These are phyloP conservation scores for Xenotilapia caudafasciata DNA, from an alignment of 2,113 vertebrate species.

Conservation along the genomic window DNA sequence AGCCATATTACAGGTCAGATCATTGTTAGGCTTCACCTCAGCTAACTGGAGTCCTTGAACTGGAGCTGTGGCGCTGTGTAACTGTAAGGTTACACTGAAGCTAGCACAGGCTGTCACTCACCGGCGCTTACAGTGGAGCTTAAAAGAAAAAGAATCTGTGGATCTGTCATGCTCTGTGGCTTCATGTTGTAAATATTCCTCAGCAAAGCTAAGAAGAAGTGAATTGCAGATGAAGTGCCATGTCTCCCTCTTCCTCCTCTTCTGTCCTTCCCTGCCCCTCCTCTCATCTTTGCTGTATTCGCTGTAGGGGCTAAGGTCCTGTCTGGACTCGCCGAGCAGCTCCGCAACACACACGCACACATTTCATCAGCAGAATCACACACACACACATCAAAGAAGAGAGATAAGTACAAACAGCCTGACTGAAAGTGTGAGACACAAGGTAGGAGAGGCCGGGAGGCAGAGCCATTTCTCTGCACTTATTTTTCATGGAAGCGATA, in stretches of 20 bases:
- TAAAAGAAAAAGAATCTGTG: not conserved
- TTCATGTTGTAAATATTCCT: not conserved
- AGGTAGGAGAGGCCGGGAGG: constrained; percentile 8
- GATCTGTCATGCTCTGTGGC: not conserved
- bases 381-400: constrained; percentile 25
- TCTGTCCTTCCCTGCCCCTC: not conserved
- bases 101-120: not conserved
- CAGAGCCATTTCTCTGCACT: constrained; percentile 5
- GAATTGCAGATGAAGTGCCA: not conserved
- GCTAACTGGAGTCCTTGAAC: not conserved
- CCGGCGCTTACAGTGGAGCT: not conserved
- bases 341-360: not conserved
- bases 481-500: not conserved
- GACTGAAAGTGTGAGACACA: constrained; percentile 21
- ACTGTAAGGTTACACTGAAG: not conserved
- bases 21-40: not conserved
- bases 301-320: constrained; percentile 11
- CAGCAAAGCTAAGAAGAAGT: not conserved
- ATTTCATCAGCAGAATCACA: not conserved
- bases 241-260: not conserved
- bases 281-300: not conserved
- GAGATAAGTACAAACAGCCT: constrained; percentile 10
- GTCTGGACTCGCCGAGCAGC: constrained; percentile 14
- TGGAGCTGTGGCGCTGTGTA: not conserved
- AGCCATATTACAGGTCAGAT: not conserved